Percentiles rank a stretch among this genome's conserved stretches.
phyloP scores from a whole-genome alignment of 2,797 vertebrate species.

The Arnoldichthys spilopterus region DNA sequence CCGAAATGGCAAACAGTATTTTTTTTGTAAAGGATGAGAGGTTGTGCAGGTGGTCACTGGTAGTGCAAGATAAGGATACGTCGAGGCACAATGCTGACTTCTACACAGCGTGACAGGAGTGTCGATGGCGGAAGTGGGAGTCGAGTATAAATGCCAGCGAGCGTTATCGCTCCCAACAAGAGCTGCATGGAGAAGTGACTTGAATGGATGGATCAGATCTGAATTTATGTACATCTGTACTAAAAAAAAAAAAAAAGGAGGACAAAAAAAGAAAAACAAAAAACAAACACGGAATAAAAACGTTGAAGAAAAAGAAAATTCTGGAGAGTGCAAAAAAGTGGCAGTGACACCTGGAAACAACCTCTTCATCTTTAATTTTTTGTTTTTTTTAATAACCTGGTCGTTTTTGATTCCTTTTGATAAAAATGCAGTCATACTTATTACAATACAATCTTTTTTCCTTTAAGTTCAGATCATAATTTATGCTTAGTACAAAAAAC shows the following conservation, averaged over 20 bases:
- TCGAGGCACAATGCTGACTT: conserved; percentile 83
- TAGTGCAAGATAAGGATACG: conserved; percentile 88
- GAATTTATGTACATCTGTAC: conserved; percentile 72
- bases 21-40: conserved; percentile 89
- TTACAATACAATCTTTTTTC: conserved; percentile 95
- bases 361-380: conserved; percentile 75
- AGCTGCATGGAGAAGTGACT: conserved; percentile 4
- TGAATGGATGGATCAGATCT: conserved; percentile 33
- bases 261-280: conserved; percentile 56
- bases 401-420: conserved; percentile 85
- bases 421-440: conserved; percentile 94
- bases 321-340: conserved; percentile 89
- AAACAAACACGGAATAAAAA: conserved; percentile 57
- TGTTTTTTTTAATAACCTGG: conserved; percentile 82
- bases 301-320: conserved; percentile 56
- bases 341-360: conserved; percentile 90
- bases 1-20: conserved; percentile 88
- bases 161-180: neutral
- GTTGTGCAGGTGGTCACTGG: conserved; percentile 89
- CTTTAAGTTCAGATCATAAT: conserved; percentile 87
- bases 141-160: neutral
- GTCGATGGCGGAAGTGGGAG: neutral
- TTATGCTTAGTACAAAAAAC: conserved; percentile 95
- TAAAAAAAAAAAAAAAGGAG: conserved; percentile 62
- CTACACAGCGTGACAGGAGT: conserved; percentile 30